Percentiles rank a stretch among this genome's conserved stretches.
phyloP scores from a whole-genome alignment of 1,140 invertebrate genomes.

The Papilio machaon region DNA sequence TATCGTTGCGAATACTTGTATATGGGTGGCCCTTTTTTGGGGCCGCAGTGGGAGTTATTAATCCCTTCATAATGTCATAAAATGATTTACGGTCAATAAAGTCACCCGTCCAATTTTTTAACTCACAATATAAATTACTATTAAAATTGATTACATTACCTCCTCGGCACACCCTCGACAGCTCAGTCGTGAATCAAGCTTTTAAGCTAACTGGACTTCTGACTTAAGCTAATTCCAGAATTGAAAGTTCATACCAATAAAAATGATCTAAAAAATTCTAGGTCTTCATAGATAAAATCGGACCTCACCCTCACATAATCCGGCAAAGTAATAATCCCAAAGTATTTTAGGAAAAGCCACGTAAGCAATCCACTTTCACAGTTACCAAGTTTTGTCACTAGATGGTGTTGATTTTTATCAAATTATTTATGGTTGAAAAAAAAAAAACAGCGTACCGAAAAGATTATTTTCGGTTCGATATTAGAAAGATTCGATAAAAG shows the following conservation, averaged over 20 bases:
- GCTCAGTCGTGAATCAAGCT: neutral
- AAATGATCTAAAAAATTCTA: neutral
- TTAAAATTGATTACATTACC: neutral
- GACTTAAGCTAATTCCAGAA: neutral
- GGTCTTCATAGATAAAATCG: neutral
- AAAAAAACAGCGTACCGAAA: no score
- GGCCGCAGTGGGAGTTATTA: constrained; percentile 63
- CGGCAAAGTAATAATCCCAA: neutral
- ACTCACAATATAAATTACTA: constrained; percentile 1
- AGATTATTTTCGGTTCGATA: neutral
- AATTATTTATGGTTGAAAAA: neutral
- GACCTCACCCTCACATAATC: neutral
- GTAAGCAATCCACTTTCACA: neutral
- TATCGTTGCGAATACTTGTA: constrained; percentile 58
- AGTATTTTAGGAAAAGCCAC: neutral
- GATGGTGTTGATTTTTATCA: constrained; percentile 12
- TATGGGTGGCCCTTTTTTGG: constrained; percentile 51
- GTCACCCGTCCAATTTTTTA: constrained; percentile 39
- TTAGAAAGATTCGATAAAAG: no score
- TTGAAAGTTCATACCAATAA: neutral
- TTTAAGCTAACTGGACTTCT: neutral
- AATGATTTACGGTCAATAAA: constrained; percentile 59
- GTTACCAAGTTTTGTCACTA: neutral
- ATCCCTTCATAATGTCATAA: constrained; percentile 66
- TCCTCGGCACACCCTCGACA: neutral